Evolutionary conservation across 2,113 vertebrate species (phyloP).

Genomic region (Lepus timidus): DNA sequence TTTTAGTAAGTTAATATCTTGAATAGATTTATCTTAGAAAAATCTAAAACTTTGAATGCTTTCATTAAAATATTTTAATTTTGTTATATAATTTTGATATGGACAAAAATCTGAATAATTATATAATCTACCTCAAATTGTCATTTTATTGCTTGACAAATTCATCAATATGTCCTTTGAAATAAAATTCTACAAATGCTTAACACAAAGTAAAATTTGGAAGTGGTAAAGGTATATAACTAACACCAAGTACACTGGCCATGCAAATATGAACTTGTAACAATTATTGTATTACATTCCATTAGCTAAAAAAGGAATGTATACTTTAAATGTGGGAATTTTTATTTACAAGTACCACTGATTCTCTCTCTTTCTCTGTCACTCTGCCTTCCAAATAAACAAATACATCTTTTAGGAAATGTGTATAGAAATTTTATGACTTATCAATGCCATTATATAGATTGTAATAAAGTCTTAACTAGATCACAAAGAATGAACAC

Average conservation of each 20-base stretch:
- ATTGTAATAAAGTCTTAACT: background rate
- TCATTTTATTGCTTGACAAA: constrained; percentile 39
- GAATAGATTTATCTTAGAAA: background rate
- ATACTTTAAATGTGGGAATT: background rate
- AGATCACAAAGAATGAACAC: background rate
- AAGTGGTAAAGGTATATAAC: background rate
- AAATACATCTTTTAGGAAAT: too few species aligned
- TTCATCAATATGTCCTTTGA: background rate
- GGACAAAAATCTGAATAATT: constrained; percentile 6
- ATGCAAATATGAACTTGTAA: background rate
- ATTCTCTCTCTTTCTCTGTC: too few species aligned
- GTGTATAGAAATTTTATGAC: background rate
- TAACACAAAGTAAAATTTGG: background rate
- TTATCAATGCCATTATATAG: background rate
- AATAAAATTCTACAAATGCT: constrained; percentile 48
- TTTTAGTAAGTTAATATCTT: background rate
- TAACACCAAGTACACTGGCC: background rate
- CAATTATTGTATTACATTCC: background rate
- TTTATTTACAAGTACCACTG: background rate
- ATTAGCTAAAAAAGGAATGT: background rate
- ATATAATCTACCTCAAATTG: background rate
- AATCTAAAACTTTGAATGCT: background rate
- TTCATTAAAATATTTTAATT: constrained; percentile 59
- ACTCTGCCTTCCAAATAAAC: background rate
- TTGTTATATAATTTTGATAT: constrained; percentile 62